phyloP scores from a whole-genome alignment of 1,140 invertebrate genomes.

The Papilio aristodemus region DNA sequence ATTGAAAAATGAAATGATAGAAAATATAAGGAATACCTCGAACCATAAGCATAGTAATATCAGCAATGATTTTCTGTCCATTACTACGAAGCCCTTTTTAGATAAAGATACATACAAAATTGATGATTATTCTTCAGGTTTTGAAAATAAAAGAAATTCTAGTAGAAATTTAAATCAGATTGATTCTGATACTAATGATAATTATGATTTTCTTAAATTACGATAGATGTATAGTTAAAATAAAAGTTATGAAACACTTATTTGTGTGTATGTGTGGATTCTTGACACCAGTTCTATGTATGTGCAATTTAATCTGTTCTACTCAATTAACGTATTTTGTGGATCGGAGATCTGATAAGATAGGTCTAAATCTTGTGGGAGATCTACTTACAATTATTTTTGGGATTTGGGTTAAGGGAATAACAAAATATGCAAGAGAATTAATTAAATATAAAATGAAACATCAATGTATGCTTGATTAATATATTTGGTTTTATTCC shows the following conservation, averaged over 20 bases:
- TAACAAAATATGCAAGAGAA: no score
- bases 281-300: background rate
- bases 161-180: background rate
- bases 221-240: background rate
- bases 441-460: constrained; percentile 34
- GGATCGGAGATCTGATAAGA: no score
- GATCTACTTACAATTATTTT: no score
- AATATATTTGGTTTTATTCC: constrained; percentile 62
- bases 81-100: constrained; percentile 8
- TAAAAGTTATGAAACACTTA: background rate
- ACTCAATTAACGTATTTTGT: background rate
- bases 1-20: constrained; percentile 46
- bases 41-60: background rate
- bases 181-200: background rate
- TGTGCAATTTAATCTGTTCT: background rate
- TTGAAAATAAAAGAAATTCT: background rate
- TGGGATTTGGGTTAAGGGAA: background rate
- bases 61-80: background rate
- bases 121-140: background rate
- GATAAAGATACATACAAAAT: background rate
- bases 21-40: constrained; percentile 2
- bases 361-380: no score
- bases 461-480: constrained; percentile 39
- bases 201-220: background rate
- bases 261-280: background rate